Base-by-base conservation (phyloP, 2,888 invertebrate species). In the Branchipolynoe longqiensis region DNA sequence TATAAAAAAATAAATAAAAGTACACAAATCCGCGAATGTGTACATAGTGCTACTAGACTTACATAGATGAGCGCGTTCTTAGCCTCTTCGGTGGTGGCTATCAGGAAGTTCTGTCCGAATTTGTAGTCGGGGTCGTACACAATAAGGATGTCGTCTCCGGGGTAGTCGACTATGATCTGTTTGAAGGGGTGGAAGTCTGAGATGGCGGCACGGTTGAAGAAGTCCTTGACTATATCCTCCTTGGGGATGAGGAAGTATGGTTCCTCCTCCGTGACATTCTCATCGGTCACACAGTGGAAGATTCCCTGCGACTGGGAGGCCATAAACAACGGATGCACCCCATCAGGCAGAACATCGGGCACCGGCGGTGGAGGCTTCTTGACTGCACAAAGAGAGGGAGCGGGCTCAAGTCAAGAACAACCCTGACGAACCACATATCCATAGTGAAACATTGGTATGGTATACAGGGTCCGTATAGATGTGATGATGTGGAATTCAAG, bases 41-140 rank as follows among this genome's bases (percentile, higher is more conserved):
- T n/a, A n/a, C n/a, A n/a, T 18, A 48, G 48, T 48, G 4, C 12
- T 58, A 58, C 12, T 58, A 58, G 4, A 58, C 87, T 74, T 81
- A 88, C 89, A 62, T 90, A 89, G 3, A 93, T 89, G 12, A 93
- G 82, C 82, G 89, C 88, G 59, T 93, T 91, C 87, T 93, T 93
- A 0, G 93, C 92, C 73, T 93, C 93, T 84, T 92, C 93, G 58
- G 92, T 92, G 4, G 92, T 85, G 8, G 92, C 92, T 69, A 94
- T 91, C 88, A 90, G 90, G 89, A 94, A 94, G 87, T 94, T 94
- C 87, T 94, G 93, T n/a, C 93, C 94, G 90, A 87, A 92, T 82
- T 91, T 92, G 89, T 92, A 94, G 69, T 94, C 93, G 64, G 88
- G 89, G 89, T 94, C 94, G 87, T 93, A 93, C 3, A 92, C 90